Evolutionary conservation across 2,888 invertebrate species (phyloP), one percentile per base, ranked within the genome.

Genomic region (Leptura quadrifasciata): DNA sequence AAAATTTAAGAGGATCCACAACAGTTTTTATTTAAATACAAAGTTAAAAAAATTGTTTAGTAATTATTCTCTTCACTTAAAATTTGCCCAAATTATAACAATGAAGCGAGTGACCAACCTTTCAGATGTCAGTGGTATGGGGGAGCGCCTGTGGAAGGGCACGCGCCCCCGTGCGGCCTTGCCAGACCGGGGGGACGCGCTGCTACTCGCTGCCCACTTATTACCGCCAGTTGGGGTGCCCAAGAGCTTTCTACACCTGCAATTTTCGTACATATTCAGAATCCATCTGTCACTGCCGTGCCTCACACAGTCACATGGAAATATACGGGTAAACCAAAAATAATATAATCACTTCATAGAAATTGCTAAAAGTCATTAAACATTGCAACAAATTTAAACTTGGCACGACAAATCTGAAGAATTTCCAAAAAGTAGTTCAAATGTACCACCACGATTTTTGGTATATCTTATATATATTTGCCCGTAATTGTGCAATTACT

Each of bases 141-240:
- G 89, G 85, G 91, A 91, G 87, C 92, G 91, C 89, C 91, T 91
- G 89, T 92, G 92, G 90, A 92, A 92, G 86, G 92, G 92, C 87
- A 92, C 90, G 86, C 90, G 88, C 85, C 90, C 90, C 89, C 90
- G 87, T 79, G 83, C 83, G 77, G 85, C 84, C 84, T 87, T 90
- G 87, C 90, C 90, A 86, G 90, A 89, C 88, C 90, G 86, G 83
- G 85, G 85, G 79, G 86, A 80, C 78, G 81, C 82, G 81, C 87
- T 86, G 85, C 82, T 86, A 75, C 76, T 77, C 54, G 81, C 70
- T 31, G 80, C 76, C 74, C 80, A 80, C 72, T 78, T 80, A 78
- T 74, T 78, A 39, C 75, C 67, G 72, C 74, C 75, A 67, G 72
- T 61, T 65, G 78, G 72, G 60, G 77, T 63, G 82, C 88, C 86